Evolutionary conservation across 2,888 invertebrate genomes (phyloP), one percentile per base, ranked within the genome.

Genomic region (Dugesia japonica): DNA sequence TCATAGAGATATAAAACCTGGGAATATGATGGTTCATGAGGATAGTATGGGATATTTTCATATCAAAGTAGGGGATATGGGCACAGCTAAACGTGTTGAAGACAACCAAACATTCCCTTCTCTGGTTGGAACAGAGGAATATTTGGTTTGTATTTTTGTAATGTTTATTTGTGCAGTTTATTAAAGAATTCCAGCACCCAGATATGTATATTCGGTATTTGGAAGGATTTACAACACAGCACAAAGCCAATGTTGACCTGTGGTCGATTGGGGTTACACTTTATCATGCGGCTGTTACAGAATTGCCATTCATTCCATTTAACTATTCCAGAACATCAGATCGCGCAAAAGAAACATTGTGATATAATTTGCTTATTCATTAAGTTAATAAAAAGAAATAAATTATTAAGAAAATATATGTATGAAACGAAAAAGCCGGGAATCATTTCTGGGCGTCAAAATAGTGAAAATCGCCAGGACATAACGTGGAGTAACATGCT

Each of bases 181-280:
- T 1, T 71, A 71, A 26, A 26, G n/a, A 20, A 20, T 13, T 23
- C 23, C 20, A 71, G 72, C 72, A 72, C n/a, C 72, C 72, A 17
- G 72, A 72, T 7, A 72, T 72, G 72, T 72, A 72, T 23, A 56
- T 56, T 23, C 4, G 56, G 7, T 56, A 56, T 56, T 23, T 56
- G 20, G 56, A 56, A 56, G 56, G 56, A 13, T 4, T 56, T 20
- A 4, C 4, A 20, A 56, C n/a, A 4, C 4, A n/a, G 17, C 72
- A 72, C 28, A 23, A 27, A 23, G 72, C 72, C 1, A 72, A 27
- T n/a, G 72, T 72, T 15, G 72, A 72, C n/a, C 72, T 72, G 1
- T 72, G 72, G 72, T 72, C 72, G 15, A 27, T 72, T 20, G 72
- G 72, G 31, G 72, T 72, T 1, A 72, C 72, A 7, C 72, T 72